A percentile compares a stretch with the other conserved stretches of the same genome.
Evolutionary conservation across 2,888 invertebrate species (phyloP).

Genomic region (Lagria hirta): DNA sequence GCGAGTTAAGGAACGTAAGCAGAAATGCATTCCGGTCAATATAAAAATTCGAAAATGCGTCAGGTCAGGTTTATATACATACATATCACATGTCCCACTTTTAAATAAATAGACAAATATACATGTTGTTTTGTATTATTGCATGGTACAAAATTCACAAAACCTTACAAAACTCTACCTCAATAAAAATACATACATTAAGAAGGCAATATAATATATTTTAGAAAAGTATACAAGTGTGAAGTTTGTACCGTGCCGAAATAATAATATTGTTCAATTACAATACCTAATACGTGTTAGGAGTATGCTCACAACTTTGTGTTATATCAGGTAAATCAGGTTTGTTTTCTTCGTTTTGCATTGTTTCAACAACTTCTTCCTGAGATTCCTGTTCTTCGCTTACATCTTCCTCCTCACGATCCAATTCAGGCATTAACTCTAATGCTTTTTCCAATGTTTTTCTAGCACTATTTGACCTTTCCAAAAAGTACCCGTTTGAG

Average conservation of each 20-base stretch:
- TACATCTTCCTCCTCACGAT: constrained; percentile 48
- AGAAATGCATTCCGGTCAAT: constrained; percentile 50
- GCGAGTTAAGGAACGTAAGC: constrained; percentile 38
- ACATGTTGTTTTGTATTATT: constrained; percentile 29
- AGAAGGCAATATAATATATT: constrained; percentile 26
- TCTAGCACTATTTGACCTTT: constrained; percentile 90
- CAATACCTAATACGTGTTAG: constrained; percentile 32
- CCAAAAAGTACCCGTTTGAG: constrained; percentile 91
- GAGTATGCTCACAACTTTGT: constrained; percentile 43
- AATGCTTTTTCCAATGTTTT: constrained; percentile 81
- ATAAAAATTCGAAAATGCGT: constrained; percentile 52
- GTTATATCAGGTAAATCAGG: constrained; percentile 46
- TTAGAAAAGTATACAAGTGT: constrained; percentile 9
- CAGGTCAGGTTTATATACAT: constrained; percentile 48
- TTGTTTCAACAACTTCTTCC: constrained; percentile 39
- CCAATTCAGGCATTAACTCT: constrained; percentile 70
- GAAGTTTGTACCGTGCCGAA: constrained; percentile 22
- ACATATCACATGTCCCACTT: constrained; percentile 53
- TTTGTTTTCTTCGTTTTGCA: constrained; percentile 33
- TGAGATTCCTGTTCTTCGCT: constrained; percentile 50
- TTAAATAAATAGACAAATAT: constrained; percentile 38
- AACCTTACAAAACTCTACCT: constrained; percentile 15
- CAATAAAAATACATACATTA: constrained; percentile 13
- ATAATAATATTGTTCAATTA: constrained; percentile 1
- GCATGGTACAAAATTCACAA: constrained; percentile 32